Evolutionary conservation across 1,140 invertebrate species (phyloP), one percentile per base, ranked within the genome.

Genomic region (Nasonia giraulti): DNA sequence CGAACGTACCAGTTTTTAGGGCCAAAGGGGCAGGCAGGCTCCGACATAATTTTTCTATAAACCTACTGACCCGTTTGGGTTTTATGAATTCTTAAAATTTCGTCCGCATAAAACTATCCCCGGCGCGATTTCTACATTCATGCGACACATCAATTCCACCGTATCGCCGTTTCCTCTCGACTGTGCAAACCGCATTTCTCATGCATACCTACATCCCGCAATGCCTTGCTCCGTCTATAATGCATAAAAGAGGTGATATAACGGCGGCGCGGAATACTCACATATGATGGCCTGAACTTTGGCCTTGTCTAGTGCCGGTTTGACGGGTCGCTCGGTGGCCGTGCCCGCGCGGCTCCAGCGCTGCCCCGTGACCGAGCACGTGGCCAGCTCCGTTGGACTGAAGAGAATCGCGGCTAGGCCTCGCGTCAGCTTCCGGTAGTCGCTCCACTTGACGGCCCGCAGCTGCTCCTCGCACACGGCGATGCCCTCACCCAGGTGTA

Each of bases 221-320:
- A 37, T 37, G 33, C 33, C 3, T 37, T 37, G 2, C 33, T 4
- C 33, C 33, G 40, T 7, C 6, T 8, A 44, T 44, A 66, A 66
- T 66, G 17, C 17, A 20, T 66, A 17, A 66, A 66, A 66, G 11
- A 66, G 7, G 17, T 7, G 33, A 75, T 40, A 27, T 27, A 17
- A 75, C 8, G 37, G 20, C 17, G 27, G 17, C 17, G 17, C 27
- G 27, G 27, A 62, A 44, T 68, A 93, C 94, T 93, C 88, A 95
- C 94, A 95, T 92, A 96, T 96, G 89, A 96, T 96, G 37, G 95
- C 95, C 91, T 96, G 95, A 31, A 96, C 95, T 91, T 96, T 95
- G 90, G 95, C 94, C 73, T 95, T 92, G 90, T 96, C 95, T 81
- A 96, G 92, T 74, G 95, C 95, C 73, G 95, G 95, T 91, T 96